Conservation (phyloP, 2,113 vertebrate species). For the Chelonoidis abingdonii region DNA sequence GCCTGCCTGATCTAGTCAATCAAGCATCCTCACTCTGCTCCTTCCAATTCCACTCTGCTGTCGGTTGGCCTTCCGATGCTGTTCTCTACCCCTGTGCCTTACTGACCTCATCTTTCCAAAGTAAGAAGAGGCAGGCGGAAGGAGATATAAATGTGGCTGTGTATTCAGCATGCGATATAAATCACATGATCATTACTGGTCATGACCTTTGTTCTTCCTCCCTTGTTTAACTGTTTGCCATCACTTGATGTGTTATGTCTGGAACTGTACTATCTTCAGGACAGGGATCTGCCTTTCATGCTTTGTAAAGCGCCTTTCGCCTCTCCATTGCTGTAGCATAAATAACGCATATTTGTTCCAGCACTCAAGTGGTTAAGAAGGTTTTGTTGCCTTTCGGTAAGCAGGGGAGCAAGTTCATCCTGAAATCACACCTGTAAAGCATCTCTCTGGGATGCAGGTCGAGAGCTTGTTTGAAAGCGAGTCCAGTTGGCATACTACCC, state of each 20-base stretch:
- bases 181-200: background rate
- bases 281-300: background rate
- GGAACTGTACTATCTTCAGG: background rate
- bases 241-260: background rate
- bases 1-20: background rate
- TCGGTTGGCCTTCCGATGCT: background rate
- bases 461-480: background rate
- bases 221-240: background rate
- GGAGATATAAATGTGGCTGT: background rate
- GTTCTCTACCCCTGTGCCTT: background rate
- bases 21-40: background rate
- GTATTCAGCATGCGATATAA: background rate
- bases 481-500: background rate
- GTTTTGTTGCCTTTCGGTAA: conserved; percentile 1
- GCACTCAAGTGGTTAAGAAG: background rate
- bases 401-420: background rate
- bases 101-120: background rate
- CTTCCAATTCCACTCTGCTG: background rate
- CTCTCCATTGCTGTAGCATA: conserved; percentile 4
- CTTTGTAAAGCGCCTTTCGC: background rate
- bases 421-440: background rate
- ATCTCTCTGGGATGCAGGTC: background rate
- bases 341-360: background rate
- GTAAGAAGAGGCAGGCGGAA: background rate
- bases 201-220: background rate